Evolutionary conservation across 2,797 vertebrate species (phyloP).

Genomic region (Poecilia picta): DNA sequence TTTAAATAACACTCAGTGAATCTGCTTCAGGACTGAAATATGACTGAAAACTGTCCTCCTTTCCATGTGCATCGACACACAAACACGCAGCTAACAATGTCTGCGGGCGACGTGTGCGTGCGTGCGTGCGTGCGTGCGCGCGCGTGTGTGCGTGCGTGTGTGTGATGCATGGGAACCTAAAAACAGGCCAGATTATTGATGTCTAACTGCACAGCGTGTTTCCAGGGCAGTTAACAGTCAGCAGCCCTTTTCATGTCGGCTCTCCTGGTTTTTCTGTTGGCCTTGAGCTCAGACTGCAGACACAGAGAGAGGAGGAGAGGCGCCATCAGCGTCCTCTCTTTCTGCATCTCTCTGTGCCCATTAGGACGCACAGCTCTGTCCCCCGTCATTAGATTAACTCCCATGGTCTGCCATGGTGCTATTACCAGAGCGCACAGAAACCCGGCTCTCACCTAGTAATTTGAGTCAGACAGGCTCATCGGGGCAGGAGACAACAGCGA

Average conservation of each 20-base stretch:
- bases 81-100: conserved; percentile 9
- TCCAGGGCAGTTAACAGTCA: conserved; percentile 10
- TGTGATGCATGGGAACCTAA: conserved; percentile 13
- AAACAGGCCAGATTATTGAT: conserved; percentile 33
- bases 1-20: background rate
- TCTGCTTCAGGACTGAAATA: background rate
- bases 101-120: background rate
- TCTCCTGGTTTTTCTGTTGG: conserved; percentile 14
- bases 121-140: too few species aligned
- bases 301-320: conserved; percentile 16
- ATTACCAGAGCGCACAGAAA: conserved; percentile 71
- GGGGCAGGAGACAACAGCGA: conserved; percentile 53
- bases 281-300: conserved; percentile 22
- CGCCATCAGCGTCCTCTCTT: conserved; percentile 40
- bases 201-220: conserved; percentile 6
- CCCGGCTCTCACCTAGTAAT: conserved; percentile 73
- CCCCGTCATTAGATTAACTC: conserved; percentile 78
- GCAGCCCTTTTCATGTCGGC: conserved; percentile 12
- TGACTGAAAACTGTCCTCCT: background rate
- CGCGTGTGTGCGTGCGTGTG: background rate
- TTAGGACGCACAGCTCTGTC: conserved; percentile 56
- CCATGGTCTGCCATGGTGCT: conserved; percentile 62
- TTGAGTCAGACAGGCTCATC: conserved; percentile 61
- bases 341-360: conserved; percentile 39
- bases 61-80: background rate